Conservation (phyloP, 1,140 invertebrate genomes). For the Theocolax elegans region DNA sequence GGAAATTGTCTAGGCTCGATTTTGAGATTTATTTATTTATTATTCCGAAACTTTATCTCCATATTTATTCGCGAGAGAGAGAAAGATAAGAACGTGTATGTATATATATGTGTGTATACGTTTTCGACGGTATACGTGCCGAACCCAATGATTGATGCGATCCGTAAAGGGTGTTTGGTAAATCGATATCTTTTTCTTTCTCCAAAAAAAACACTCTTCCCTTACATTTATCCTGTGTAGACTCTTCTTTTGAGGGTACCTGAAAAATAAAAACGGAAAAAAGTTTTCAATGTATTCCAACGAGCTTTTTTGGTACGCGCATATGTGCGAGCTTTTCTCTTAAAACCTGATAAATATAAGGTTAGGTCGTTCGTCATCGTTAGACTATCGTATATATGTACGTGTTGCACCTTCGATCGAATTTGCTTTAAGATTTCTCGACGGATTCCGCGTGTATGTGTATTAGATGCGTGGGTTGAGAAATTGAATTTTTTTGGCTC, state of each 20-base stretch:
- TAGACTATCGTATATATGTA: too few species aligned
- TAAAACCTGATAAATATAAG: too few species aligned
- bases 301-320: neutral
- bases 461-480: too few species aligned
- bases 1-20: conserved; percentile 29
- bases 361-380: conserved; percentile 33
- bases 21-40: conserved; percentile 44
- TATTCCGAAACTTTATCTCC: conserved; percentile 37
- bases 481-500: too few species aligned
- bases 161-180: conserved; percentile 21
- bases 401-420: too few species aligned
- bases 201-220: conserved; percentile 26
- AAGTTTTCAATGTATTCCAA: conserved; percentile 27
- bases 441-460: too few species aligned
- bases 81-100: conserved; percentile 9
- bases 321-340: too few species aligned
- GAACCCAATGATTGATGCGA: conserved; percentile 41
- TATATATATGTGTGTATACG: too few species aligned
- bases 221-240: neutral
- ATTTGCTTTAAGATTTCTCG: too few species aligned
- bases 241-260: neutral
- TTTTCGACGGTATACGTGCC: conserved; percentile 7
- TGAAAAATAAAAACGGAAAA: too few species aligned
- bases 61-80: conserved; percentile 42
- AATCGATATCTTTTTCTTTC: conserved; percentile 39